These are phyloP conservation scores for Tapera naevia DNA, from an alignment of 2,797 vertebrate genomes.

Conservation along the genomic window DNA sequence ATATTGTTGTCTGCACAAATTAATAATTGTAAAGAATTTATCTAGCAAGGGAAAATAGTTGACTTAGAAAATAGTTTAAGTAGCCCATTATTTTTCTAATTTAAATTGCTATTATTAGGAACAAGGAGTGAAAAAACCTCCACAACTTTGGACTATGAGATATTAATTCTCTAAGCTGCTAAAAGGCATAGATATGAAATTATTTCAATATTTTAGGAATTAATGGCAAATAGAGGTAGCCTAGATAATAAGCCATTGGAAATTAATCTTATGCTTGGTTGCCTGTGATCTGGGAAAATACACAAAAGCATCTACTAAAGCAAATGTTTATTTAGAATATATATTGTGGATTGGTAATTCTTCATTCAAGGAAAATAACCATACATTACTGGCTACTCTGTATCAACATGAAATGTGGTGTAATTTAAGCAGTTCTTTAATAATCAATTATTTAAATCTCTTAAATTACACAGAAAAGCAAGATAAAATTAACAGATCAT, in stretches of 20 bases:
- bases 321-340: neutral
- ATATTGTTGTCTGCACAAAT: conserved; percentile 21
- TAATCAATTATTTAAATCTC: neutral
- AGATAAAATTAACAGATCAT: neutral
- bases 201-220: neutral
- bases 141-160: neutral
- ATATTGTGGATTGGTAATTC: neutral
- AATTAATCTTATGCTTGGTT: neutral
- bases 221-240: neutral
- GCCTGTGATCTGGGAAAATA: neutral
- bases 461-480: neutral
- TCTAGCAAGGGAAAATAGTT: neutral
- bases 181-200: neutral
- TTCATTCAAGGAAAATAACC: neutral
- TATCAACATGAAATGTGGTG: neutral
- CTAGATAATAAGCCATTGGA: neutral
- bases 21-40: neutral
- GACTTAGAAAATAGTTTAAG: neutral
- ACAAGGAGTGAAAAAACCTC: fast-evolving
- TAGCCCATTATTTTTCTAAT: neutral
- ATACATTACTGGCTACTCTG: neutral
- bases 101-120: neutral
- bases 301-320: neutral
- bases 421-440: neutral
- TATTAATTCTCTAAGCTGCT: neutral